Base-by-base conservation (phyloP, 2,888 invertebrate species). In the Agrilus mali region DNA sequence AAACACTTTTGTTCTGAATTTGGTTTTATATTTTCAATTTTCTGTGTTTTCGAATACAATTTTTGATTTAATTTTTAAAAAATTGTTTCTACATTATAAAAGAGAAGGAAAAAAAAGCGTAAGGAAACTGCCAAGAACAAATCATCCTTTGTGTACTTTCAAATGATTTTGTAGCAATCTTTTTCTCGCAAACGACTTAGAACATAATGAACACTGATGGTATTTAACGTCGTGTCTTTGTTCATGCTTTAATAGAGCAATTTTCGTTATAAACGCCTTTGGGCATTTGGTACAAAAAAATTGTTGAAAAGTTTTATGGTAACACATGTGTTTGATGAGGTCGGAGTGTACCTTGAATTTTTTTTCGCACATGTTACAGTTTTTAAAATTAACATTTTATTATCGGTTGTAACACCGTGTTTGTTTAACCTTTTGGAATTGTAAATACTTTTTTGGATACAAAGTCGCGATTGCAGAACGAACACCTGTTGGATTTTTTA, bases 321-420 rank as follows among this genome's bases (percentile, higher is more conserved):
- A 47, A 16, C 47, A 44, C 41, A 51, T 42, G 38, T 55, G 55
- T 20, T 44, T 40, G 5, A 16, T 20, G 8, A 55, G 46, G 36
- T 53, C 50, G 7, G 50, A 41, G 15, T 45, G 45, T 40, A 45
- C 52, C 7, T 49, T 50, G 33, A 52, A 53, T 7, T 49, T 43
- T 40, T 48, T 49, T 7, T 55, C 52, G 36, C 56, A 56, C 33
- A 53, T 41, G 35, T 56, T 50, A 38, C 56, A 56, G n/a, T n/a
- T 38, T 54, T 53, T 27, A 48, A 45, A 14, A 41, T 41, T 12
- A 43, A 43, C 41, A 45, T 50, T 22, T 20, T 44, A 4, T 42
- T 46, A 33, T 38, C 36, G 1, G 16, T 20, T 22, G 38, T 42
- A 13, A 34, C 34, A 33, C 41, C 41, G 33, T 47, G 47, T n/a